phyloP scores from a whole-genome alignment of 2,113 vertebrate species.

The Xiphophorus hellerii region DNA sequence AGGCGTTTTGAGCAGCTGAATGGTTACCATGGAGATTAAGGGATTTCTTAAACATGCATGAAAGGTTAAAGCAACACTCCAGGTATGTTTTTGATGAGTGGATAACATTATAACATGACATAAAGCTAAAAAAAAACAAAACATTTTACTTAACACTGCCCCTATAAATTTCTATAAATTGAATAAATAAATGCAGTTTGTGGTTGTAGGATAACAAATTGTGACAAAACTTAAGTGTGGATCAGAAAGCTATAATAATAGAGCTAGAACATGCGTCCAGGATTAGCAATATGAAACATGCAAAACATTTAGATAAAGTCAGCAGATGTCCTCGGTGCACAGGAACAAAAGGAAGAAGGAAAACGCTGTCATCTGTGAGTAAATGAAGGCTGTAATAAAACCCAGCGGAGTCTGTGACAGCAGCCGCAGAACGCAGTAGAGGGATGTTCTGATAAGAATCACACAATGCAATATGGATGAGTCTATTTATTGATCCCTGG shows the following conservation, averaged over 20 bases:
- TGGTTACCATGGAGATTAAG: too few relatives aligned
- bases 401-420: constrained; percentile 8
- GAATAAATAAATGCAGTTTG: too few relatives aligned
- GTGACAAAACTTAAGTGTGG: neutral
- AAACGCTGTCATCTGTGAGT: constrained; percentile 1
- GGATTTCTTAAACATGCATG: too few relatives aligned
- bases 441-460: constrained; percentile 25
- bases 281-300: too few relatives aligned
- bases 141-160: too few relatives aligned
- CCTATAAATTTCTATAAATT: too few relatives aligned
- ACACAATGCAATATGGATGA: constrained; percentile 29
- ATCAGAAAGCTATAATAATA: neutral
- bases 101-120: too few relatives aligned
- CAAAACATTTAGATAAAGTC: neutral
- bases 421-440: constrained; percentile 12
- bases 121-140: too few relatives aligned
- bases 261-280: neutral
- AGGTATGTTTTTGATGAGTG: too few relatives aligned
- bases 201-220: neutral
- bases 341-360: neutral
- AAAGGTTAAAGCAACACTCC: too few relatives aligned
- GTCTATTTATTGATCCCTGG: constrained; percentile 37
- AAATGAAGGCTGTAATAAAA: constrained; percentile 7
- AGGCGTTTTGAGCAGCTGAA: too few relatives aligned
- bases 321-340: neutral